Base-by-base conservation (phyloP, 2,888 invertebrate species). In the Stramonita haemastoma region DNA sequence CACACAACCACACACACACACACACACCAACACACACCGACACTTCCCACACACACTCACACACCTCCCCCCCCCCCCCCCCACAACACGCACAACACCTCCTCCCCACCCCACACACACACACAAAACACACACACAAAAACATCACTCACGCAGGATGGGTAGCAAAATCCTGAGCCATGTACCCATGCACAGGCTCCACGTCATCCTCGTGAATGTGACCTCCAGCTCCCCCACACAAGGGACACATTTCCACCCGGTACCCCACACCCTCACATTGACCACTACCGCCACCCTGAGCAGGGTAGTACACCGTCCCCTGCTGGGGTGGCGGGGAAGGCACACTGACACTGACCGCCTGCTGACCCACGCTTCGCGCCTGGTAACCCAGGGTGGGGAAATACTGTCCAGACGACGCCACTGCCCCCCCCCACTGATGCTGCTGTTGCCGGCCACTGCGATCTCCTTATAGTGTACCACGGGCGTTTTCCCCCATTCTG, bases 141-240 rank as follows among this genome's bases (percentile, higher is more conserved):
- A 66, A 17, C 1, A 66, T 13, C 22, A 86, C 86, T 86, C 22
- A 86, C 86, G 66, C 86, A 13, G 86, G 86, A 5, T 86, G 66
- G 2, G 89, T 89, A 1, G 89, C 89, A 57, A 89, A 89, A 70
- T 89, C 89, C n/a, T 89, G 66, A 46, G 84, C 70, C 19, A 36
- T 32, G 73, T 89, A 89, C 70, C 89, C 89, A 60, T 89, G 89
- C 56, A 91, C 86, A 46, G 88, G 89, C 29, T 91, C 91, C 86
- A 92, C 88, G 77, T 91, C 85, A 46, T 91, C 90, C 91, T 91
- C 93, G 79, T 94, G 94, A 26, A 93, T 92, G 88, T 94, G 94
- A 87, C 91, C 91, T 11, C 92, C 91, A 0, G 90, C 73, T 4
- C 93, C 92, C 32, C 94, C 94, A 92, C 94, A 94, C 89, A 94